Conservation (phyloP, 2,888 invertebrate species). For the Endotricha flammealis region DNA sequence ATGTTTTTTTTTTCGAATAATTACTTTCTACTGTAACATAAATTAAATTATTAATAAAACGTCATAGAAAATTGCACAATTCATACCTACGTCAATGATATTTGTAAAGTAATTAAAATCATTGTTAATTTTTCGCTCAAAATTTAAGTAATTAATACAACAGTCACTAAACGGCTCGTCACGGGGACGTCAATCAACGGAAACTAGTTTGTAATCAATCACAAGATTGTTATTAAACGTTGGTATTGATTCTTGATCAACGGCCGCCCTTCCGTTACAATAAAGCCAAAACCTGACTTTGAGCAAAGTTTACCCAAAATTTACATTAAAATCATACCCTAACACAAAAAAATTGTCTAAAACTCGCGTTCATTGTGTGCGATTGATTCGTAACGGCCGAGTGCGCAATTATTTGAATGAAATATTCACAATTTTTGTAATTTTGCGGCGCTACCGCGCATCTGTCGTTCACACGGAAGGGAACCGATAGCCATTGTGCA, state of each 20-base stretch:
- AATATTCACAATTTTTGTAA: constrained; percentile 76
- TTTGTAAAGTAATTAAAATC: constrained; percentile 18
- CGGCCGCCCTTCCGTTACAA: constrained; percentile 58
- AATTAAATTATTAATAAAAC: constrained; percentile 5
- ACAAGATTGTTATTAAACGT: constrained; percentile 64
- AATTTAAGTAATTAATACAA: constrained; percentile 46
- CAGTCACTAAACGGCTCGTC: constrained; percentile 21
- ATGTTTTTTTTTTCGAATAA: too few species aligned
- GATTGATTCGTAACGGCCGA: constrained; percentile 78
- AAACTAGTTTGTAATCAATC: constrained; percentile 77
- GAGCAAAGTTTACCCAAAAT: constrained; percentile 66
- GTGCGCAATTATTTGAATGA: constrained; percentile 68
- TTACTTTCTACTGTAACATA: too few species aligned
- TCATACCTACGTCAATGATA: constrained; percentile 10
- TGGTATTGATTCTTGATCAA: constrained; percentile 66
- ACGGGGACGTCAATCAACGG: constrained; percentile 57
- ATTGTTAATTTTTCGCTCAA: constrained; percentile 26
- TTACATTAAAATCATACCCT: constrained; percentile 71
- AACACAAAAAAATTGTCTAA: constrained; percentile 65
- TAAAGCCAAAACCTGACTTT: constrained; percentile 58
- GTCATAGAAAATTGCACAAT: constrained; percentile 14
- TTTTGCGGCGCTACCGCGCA: constrained; percentile 61
- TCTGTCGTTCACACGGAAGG: constrained; percentile 72
- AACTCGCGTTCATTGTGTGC: constrained; percentile 68
- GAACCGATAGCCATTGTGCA: constrained; percentile 42